Evolutionary conservation across 1,140 invertebrate genomes (phyloP), one percentile per base, ranked within the genome.

Genomic region (Ladona fulva): DNA sequence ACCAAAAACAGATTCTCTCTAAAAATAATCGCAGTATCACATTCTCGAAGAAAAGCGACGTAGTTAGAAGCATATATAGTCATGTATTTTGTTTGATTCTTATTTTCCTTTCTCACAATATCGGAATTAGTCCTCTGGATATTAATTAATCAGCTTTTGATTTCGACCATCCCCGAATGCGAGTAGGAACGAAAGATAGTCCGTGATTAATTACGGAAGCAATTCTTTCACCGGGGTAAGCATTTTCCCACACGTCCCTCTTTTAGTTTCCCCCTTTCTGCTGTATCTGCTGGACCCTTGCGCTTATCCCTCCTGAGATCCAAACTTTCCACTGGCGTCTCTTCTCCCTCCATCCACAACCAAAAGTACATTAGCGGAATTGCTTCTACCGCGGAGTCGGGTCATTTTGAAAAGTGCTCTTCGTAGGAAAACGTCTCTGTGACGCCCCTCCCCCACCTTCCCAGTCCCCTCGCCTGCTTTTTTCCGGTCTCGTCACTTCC

Each of bases 351-450:
- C n/a, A 3, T 22, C n/a, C 52, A 16, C 14, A 12, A 3, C 52
- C 16, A 66, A 66, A 66, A 66, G 52, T 66, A 66, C 52, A 66
- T 66, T 66, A 66, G 52, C 52, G 52, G 52, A 66, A 66, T 66
- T 66, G 52, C 52, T 22, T 66, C 52, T 3, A 37, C 3, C 52
- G n/a, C n/a, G 52, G 44, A 52, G 44, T 52, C 44, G 44, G 52
- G 52, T 66, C 52, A 66, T 66, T 66, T 66, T 66, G 52, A 66
- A 66, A 66, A 66, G 52, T 66, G 52, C 52, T 66, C n/a, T 66
- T 19, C 52, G 52, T 12, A 66, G 52, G 52, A 66, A 66, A 66
- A 66, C n/a, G 52, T 66, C 52, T 66, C 52, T 52, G 10, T 11
- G 44, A 52, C 19, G 44, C 44, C 10, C 10, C 44, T 52, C 10